phyloP scores from a whole-genome alignment of 2,113 vertebrate species.

The Melanocharis versteri region DNA sequence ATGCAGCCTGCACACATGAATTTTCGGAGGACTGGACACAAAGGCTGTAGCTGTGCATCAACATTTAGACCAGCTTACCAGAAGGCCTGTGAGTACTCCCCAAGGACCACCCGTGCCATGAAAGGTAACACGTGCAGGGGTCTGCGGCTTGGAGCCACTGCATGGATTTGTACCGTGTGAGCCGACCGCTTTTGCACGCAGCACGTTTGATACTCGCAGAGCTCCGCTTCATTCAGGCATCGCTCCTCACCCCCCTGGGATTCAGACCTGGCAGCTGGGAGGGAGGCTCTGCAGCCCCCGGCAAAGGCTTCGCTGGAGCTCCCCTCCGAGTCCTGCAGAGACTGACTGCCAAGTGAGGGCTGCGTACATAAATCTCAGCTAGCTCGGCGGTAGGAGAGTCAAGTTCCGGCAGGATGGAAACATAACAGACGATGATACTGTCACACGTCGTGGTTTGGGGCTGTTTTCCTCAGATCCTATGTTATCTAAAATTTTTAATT shows the following conservation, averaged over 20 bases:
- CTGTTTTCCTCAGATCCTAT: not conserved
- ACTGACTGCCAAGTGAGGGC: not conserved
- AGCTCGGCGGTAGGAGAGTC: not conserved
- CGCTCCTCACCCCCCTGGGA: fast-evolving
- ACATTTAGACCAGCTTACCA: not conserved
- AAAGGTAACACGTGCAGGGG: not conserved
- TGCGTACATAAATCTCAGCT: not conserved
- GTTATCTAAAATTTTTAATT: not conserved
- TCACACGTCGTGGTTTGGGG: not conserved
- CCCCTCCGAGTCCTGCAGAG: not conserved
- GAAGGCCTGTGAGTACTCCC: not conserved
- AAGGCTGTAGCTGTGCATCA: not conserved
- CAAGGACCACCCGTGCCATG: not conserved
- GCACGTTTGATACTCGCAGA: not conserved
- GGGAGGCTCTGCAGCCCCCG: not conserved
- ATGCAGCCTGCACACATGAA: fast-evolving
- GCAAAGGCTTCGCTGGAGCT: not conserved
- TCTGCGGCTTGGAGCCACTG: not conserved
- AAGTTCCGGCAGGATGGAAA: not conserved
- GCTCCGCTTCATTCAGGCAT: not conserved
- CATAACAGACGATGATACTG: not conserved
- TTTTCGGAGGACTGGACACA: not conserved
- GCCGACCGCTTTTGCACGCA: not conserved
- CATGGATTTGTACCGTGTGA: not conserved
- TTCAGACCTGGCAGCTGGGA: not conserved